Base-by-base conservation (phyloP, 2,888 invertebrate genomes). In the Strigamia crassipes region DNA sequence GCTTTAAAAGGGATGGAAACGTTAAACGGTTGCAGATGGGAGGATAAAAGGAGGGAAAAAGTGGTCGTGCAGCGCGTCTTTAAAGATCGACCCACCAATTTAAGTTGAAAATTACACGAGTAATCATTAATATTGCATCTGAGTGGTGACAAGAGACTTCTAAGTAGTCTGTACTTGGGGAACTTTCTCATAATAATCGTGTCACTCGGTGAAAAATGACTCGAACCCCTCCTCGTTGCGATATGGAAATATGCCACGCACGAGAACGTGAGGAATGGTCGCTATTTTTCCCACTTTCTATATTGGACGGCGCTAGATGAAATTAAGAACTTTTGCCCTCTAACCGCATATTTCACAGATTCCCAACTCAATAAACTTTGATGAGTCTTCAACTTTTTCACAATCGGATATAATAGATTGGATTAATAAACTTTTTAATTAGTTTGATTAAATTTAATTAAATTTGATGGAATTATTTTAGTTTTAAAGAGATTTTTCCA, bases 41-140 rank as follows among this genome's bases (percentile, higher is more conserved):
- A 12, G 23, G 61, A 66, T 66, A 18, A 21, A 23, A 66, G 4
- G 18, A 12, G 12, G 2, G 23, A 21, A 21, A 66, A 21, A 66
- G 18, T 6, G 61, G 0, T 66, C 61, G 61, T 38, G 38, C 38
- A 38, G 38, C 38, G 38, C 38, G 9, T 9, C 61, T 66, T 66
- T 66, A 66, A 66, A 23, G n/a, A 66, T 66, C 61, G 61, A 66
- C 61, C 61, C 61, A 23, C 12, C 21, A 23, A 18, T 23, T 66
- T 66, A 66, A 66, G 18, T 66, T 66, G 61, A 66, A 66, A 66
- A 66, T 66, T 66, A 66, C 61, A 66, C 61, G 61, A 21, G 61
- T 66, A 66, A 66, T 66, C 61, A 66, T 66, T 66, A 66, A 66
- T 66, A 66, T 66, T 66, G 61, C 61, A 66, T 66, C 61, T 66